Evolutionary conservation across 1,140 invertebrate genomes (phyloP), one percentile per base, ranked within the genome.

Genomic region (Trichonephila inaurata): DNA sequence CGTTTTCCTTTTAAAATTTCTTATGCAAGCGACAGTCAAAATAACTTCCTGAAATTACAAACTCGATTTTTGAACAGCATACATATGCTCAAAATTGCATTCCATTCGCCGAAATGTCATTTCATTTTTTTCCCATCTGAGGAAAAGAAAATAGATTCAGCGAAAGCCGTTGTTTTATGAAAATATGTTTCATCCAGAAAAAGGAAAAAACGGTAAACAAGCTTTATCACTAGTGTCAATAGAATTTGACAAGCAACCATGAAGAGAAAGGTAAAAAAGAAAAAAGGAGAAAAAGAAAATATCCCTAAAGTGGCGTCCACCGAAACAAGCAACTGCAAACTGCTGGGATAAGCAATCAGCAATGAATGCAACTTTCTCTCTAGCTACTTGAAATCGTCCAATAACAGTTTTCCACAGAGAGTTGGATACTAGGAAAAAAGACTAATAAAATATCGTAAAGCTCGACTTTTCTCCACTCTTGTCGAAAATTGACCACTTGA

Each of bases 371-470:
- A 33, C 14, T 69, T 69, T 21, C 66, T 69, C 24, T 69, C 72
- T 28, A 77, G 18, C 28, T 77, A 77, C 72, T 77, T 77, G 24
- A 77, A 77, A 77, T 77, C 72, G 72, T 12, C 72, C 72, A 77
- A 77, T 40, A 77, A 77, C 72, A 77, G 72, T 77, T 40, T 33
- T 77, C 72, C 72, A 77, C 72, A 77, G 72, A 77, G 72, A 33
- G 12, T 77, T 77, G 66, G 66, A 28, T 69, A 24, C 66, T 69
- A 28, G 28, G 72, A 33, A 77, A 77, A 33, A 77, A 77, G 72
- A 24, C 72, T 77, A 77, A 77, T 77, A 77, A 77, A 33, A 77
- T 77, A 77, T 77, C 72, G 72, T 40, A 40, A 77, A 77, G 72
- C 72, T 19, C 66, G 66, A 69, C 66, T 69, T 69, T 69, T 69